Evolutionary conservation across 2,113 vertebrate genomes (phyloP).

Genomic region (Mobula birostris): DNA sequence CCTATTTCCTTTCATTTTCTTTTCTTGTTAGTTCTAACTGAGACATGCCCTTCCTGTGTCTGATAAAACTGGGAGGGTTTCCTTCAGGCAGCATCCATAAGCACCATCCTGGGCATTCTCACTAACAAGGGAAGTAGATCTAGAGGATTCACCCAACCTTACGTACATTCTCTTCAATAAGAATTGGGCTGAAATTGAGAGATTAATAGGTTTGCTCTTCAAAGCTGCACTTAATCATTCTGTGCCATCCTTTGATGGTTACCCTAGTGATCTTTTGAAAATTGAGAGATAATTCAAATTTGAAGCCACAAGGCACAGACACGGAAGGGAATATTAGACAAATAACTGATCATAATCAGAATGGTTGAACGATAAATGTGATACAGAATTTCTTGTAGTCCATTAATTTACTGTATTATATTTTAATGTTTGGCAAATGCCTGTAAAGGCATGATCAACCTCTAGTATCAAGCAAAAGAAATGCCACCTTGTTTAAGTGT

Average conservation of each 20-base stretch:
- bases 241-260: neutral
- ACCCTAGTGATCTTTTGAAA: neutral
- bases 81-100: neutral
- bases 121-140: neutral
- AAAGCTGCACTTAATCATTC: neutral
- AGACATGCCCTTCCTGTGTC: neutral
- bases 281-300: neutral
- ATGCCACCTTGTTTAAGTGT: no score
- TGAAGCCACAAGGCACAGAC: neutral
- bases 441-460: neutral
- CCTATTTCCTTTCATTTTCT: neutral
- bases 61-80: neutral
- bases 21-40: neutral
- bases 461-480: neutral
- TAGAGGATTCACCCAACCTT: neutral
- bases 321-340: neutral
- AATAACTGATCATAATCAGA: neutral
- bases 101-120: neutral
- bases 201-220: neutral
- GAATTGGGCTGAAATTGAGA: neutral
- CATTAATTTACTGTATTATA: neutral
- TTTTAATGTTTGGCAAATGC: neutral
- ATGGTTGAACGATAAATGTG: neutral
- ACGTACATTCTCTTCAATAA: neutral
- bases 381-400: neutral